A percentile compares a stretch with the other conserved stretches of the same genome.
These are phyloP conservation scores for Gobionotothen gibberifrons DNA, from an alignment of 2,797 vertebrate genomes.

Conservation along the genomic window DNA sequence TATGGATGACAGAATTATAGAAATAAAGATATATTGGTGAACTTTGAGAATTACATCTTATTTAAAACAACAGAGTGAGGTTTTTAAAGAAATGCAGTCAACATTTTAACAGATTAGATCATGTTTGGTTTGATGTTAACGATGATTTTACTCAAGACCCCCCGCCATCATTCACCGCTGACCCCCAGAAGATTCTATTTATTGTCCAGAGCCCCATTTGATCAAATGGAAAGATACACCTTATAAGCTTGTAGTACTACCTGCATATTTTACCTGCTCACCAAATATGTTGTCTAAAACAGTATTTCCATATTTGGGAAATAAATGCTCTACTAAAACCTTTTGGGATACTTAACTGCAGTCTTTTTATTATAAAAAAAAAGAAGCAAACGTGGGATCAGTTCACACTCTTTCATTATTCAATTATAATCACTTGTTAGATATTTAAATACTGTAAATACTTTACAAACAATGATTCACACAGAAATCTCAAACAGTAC, in stretches of 20 bases:
- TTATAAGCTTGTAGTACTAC: constrained; percentile 91
- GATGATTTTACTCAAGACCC: constrained; percentile 70
- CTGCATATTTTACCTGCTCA: constrained; percentile 92
- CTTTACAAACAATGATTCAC: not conserved
- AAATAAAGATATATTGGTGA: constrained; percentile 87
- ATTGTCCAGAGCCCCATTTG: constrained; percentile 93
- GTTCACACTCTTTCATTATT: not conserved
- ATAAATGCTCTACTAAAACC: constrained; percentile 91
- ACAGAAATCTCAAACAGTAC: not conserved
- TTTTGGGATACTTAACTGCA: constrained; percentile 46
- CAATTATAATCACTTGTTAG: not conserved
- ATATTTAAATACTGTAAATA: not conserved
- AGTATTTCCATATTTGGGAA: constrained; percentile 94
- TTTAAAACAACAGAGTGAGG: constrained; percentile 80
- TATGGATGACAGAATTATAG: constrained; percentile 82
- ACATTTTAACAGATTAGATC: constrained; percentile 71
- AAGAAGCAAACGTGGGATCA: not conserved
- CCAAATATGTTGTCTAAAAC: constrained; percentile 91
- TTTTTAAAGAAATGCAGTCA: constrained; percentile 65
- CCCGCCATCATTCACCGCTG: constrained; percentile 80
- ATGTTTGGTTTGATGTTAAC: constrained; percentile 42
- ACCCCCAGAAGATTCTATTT: constrained; percentile 92
- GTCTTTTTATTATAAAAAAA: not conserved
- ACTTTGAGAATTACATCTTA: constrained; percentile 81
- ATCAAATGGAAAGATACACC: constrained; percentile 89